Evolutionary conservation across 2,888 invertebrate species (phyloP).

Genomic region (Operophtera brumata): DNA sequence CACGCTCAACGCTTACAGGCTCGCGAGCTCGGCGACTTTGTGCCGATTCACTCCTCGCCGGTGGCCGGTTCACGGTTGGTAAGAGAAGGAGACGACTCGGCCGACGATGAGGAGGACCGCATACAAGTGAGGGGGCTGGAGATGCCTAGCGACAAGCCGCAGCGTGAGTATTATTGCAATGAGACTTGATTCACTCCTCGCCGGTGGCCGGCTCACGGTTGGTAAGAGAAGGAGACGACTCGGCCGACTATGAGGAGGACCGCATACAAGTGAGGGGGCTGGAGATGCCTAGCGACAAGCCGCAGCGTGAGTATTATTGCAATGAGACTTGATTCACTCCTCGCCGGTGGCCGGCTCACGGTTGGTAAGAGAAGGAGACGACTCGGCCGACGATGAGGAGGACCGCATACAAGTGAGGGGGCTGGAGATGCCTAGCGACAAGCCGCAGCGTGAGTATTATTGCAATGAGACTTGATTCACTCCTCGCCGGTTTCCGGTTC

Average conservation of each 20-base stretch:
- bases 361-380: constrained; percentile 88
- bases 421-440: constrained; percentile 79
- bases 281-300: constrained; percentile 72
- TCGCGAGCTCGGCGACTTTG: constrained; percentile 79
- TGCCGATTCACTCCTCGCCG: constrained; percentile 61
- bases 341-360: constrained; percentile 76
- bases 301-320: constrained; percentile 79
- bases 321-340: constrained; percentile 21
- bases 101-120: constrained; percentile 90
- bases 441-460: constrained; percentile 80
- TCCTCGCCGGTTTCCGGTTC: constrained; percentile 67
- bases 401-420: constrained; percentile 93
- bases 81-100: constrained; percentile 89
- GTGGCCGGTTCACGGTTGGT: constrained; percentile 83
- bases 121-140: constrained; percentile 92
- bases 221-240: constrained; percentile 89
- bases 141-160: constrained; percentile 75
- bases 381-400: constrained; percentile 90
- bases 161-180: constrained; percentile 73
- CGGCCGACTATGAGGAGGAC: constrained; percentile 90
- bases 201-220: constrained; percentile 81
- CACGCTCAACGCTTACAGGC: constrained; percentile 48
- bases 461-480: constrained; percentile 7
- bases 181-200: constrained; percentile 37
- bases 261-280: constrained; percentile 93